phyloP scores from a whole-genome alignment of 2,113 vertebrate species.

The Austrofundulus limnaeus region DNA sequence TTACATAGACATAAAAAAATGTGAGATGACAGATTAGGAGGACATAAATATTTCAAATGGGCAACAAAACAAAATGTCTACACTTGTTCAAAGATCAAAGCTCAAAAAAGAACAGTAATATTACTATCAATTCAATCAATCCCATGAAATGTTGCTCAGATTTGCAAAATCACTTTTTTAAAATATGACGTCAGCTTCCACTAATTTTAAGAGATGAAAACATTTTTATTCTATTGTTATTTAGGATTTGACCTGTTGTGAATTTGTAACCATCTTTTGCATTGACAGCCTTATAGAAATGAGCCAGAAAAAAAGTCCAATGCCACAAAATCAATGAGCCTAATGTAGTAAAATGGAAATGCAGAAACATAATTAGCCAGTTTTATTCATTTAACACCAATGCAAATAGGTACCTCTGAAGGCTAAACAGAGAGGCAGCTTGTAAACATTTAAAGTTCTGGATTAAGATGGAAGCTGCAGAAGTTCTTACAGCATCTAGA shows the following conservation, averaged over 20 bases:
- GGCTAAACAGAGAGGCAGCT: not conserved
- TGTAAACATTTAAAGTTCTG: not conserved
- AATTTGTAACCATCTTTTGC: not conserved
- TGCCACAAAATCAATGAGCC: not conserved
- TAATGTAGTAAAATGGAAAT: not conserved
- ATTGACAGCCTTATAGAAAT: not conserved
- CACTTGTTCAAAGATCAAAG: conserved; percentile 36
- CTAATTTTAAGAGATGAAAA: too few species aligned
- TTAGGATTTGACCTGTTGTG: too few species aligned
- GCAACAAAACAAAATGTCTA: conserved; percentile 60
- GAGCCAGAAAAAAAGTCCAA: not conserved
- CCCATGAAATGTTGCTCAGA: too few species aligned
- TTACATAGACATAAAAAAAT: conserved; percentile 50
- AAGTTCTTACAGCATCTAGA: not conserved
- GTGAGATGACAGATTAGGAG: conserved; percentile 43
- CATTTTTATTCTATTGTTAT: too few species aligned
- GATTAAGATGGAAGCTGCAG: not conserved
- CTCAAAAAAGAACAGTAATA: too few species aligned
- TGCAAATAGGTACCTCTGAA: not conserved
- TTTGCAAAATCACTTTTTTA: too few species aligned
- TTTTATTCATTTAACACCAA: not conserved
- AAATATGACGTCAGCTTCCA: too few species aligned
- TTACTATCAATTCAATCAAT: too few species aligned
- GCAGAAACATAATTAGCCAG: not conserved
- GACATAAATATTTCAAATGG: conserved; percentile 49